Evolutionary conservation across 2,113 vertebrate species (phyloP), one percentile per base, ranked within the genome.

Genomic region (Epinephelus moara): DNA sequence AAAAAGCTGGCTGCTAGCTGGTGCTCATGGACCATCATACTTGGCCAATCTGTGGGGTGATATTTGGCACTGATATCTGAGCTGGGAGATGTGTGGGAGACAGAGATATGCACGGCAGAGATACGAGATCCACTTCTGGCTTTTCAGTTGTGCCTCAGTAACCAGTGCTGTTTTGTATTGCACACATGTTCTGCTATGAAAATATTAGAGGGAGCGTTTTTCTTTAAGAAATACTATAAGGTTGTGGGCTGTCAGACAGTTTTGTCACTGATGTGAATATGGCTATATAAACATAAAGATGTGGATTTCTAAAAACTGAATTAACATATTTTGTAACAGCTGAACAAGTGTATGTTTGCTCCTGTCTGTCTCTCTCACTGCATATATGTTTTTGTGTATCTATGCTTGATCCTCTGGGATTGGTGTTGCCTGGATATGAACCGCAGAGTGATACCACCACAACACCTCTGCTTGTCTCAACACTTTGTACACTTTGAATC

Each of bases 341-440:
- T 25, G 14, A 23, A 61, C 25, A 66, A 59, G 42, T 81, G 61
- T 67, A 63, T 71, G 4, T 45, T 62, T 75, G 42, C 15, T 72
- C 18, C 19, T 42, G 30, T 86, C 56, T 88, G 57, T 27, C 5
- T 67, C 21, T 45, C 25, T n/a, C 60, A 75, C n/a, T 37, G 21
- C 4, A 0, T 70, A 33, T 61, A 21, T 50, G 61, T 63, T 68
- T 30, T 56, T 78, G 59, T 80, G 27, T 80, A 19, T 63, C 75
- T 73, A 33, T 53, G 57, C 70, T 69, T 12, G 25, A 25, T 80
- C 83, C 84, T 70, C 17, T 69, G 78, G 80, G 91, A 82, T 85
- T 81, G 83, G 42, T 85, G 89, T 92, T 91, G 88, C 90, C 78
- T 92, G 10, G 89, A 75, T 89, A 86, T 92, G 37, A 91, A 80